A percentile compares a stretch with the other conserved stretches of the same genome.
Conservation (phyloP, 2,888 invertebrate genomes). For the Nymphalis urticae region DNA sequence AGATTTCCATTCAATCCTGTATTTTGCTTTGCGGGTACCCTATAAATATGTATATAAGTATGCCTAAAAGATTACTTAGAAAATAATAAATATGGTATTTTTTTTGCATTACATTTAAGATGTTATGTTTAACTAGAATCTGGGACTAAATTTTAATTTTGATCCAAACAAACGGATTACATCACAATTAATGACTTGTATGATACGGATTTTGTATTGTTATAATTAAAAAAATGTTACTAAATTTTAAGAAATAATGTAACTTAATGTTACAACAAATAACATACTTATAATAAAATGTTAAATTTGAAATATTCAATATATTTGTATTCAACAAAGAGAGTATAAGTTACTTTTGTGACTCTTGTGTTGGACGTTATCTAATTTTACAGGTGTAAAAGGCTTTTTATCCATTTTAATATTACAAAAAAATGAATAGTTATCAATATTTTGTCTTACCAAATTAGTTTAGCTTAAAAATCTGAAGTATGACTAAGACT, state of each 20-base stretch:
- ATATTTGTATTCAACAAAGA: no score
- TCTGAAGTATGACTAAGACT: no score
- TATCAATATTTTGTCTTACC: no score
- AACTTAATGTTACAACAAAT: conserved; percentile 6
- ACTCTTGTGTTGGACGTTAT: no score
- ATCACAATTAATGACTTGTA: conserved; percentile 2
- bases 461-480: no score
- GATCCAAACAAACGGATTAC: conserved; percentile 3
- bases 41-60: neutral
- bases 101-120: neutral
- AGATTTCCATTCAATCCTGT: no score
- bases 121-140: neutral
- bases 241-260: conserved; percentile 16
- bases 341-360: no score
- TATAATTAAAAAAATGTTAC: conserved; percentile 20
- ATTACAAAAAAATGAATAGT: no score
- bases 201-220: conserved; percentile 10
- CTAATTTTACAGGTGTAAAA: no score
- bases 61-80: no score
- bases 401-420: no score
- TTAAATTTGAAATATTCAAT: neutral
- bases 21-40: no score
- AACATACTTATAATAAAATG: neutral
- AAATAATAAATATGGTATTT: neutral
- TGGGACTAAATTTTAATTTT: conserved; percentile 7